These are phyloP conservation scores for Listronotus oregonensis DNA, from an alignment of 1,140 invertebrate genomes.

Conservation along the genomic window DNA sequence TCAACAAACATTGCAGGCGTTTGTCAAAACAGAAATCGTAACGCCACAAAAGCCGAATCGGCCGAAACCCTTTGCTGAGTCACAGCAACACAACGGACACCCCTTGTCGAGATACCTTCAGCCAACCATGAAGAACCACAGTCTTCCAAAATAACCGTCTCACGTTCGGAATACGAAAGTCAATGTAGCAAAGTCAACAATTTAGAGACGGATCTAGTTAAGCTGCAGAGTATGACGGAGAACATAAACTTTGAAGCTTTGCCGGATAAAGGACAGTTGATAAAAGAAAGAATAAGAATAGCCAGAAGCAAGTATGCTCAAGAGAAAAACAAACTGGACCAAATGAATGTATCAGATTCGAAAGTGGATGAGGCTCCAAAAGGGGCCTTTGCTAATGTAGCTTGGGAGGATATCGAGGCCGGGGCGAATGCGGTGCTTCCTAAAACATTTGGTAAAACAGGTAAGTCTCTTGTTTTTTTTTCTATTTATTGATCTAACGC, in stretches of 20 bases:
- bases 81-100: neutral
- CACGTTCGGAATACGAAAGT: neutral
- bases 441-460: constrained; percentile 60
- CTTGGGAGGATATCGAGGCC: constrained; percentile 61
- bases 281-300: constrained; percentile 23
- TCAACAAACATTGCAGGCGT: neutral
- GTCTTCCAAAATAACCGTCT: neutral
- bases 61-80: neutral
- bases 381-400: constrained; percentile 45
- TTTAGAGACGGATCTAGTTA: constrained; percentile 16
- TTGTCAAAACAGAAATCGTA: constrained; percentile 2
- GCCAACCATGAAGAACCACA: neutral
- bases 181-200: constrained; percentile 14
- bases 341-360: constrained; percentile 57
- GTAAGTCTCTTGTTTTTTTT: constrained; percentile 17
- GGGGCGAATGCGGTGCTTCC: constrained; percentile 60
- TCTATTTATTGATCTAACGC: too few species aligned
- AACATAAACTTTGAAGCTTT: constrained; percentile 59
- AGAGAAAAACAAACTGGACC: constrained; percentile 56
- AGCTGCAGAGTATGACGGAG: constrained; percentile 55
- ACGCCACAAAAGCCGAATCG: neutral
- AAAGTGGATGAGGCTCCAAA: constrained; percentile 44
- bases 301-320: constrained; percentile 54
- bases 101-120: neutral
- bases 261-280: constrained; percentile 46